Evolutionary conservation across 1,140 invertebrate species (phyloP), one percentile per base, ranked within the genome.

Genomic region (Megathymus violae): DNA sequence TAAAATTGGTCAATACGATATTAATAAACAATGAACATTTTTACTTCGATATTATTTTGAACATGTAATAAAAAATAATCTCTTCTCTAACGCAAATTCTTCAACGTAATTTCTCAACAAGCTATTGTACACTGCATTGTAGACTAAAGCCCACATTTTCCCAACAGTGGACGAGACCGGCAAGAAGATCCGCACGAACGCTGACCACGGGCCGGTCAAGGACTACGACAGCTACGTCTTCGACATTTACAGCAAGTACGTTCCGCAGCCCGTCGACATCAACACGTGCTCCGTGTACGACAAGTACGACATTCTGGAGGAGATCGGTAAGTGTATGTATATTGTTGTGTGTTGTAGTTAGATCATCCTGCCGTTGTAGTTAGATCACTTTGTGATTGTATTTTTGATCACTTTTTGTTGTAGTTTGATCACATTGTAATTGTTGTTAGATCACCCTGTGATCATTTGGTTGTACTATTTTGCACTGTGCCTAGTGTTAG

Each of bases 221-320:
- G 97, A 99, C 89, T 99, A 99, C 88, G 99, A 99, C 84, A 97
- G 97, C 81, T 99, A 97, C 91, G 98, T 99, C 3, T 98, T 99
- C 81, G 98, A 99, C 78, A 96, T 99, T 41, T 99, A 98, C 92
- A 97, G 97, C 74, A 99, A 99, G 86, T 98, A 97, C 73, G 96
- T 98, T 51, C 98, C 98, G 10, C 97, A 99, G 82, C 97, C 98
- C 0, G 98, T 99, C 15, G 98, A 99, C 76, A 97, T 99, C 70
- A 98, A 97, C 82, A 95, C 95, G 0, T 95, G 95, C 56, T 99
- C 97, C 63, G 97, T 99, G 0, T 99, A 99, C 82, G 98, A 99
- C 82, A 96, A 96, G 78, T 99, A 99, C 85, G 99, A 99, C 79
- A 99, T 99, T 64, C 93, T 99, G 11, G 99, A 99, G 92, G 99